These are phyloP conservation scores for Synergus umbraculus DNA, from an alignment of 2,888 invertebrate genomes.

Conservation along the genomic window DNA sequence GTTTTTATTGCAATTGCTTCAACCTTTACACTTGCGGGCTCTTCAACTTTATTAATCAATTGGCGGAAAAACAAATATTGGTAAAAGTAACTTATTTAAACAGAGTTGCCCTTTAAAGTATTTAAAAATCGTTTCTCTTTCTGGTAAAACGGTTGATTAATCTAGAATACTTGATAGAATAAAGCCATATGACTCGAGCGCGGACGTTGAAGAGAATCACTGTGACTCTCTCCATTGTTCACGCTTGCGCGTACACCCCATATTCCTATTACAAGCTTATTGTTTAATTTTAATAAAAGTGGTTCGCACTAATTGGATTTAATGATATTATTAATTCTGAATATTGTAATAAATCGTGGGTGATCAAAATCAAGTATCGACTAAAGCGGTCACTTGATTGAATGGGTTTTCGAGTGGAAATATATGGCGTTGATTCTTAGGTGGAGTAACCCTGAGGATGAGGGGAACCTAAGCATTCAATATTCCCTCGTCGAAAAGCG, in stretches of 20 bases:
- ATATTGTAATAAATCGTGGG: background rate
- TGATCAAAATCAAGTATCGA: constrained; percentile 32
- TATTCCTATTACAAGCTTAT: too few relatives aligned
- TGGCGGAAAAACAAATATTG: background rate
- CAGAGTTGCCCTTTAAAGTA: too few relatives aligned
- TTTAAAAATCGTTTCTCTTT: too few relatives aligned
- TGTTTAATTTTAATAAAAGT: too few relatives aligned
- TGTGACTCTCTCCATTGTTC: too few relatives aligned
- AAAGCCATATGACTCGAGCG: too few relatives aligned
- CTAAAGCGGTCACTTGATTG: constrained; percentile 24
- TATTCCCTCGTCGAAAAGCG: constrained; percentile 35
- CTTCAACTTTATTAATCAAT: background rate
- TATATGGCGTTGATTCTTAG: constrained; percentile 48
- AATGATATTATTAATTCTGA: too few relatives aligned
- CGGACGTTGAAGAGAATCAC: too few relatives aligned
- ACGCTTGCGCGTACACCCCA: too few relatives aligned
- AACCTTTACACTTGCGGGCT: constrained; percentile 17
- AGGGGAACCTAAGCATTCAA: constrained; percentile 30
- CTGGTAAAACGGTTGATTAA: too few relatives aligned
- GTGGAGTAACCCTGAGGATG: constrained; percentile 39
- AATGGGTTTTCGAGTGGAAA: constrained; percentile 28
- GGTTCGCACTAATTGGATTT: too few relatives aligned
- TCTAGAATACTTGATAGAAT: too few relatives aligned
- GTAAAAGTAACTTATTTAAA: background rate
- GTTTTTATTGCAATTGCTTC: constrained; percentile 21